Evolutionary conservation across 2,888 invertebrate species (phyloP).

Genomic region (Drosophila borealis): DNA sequence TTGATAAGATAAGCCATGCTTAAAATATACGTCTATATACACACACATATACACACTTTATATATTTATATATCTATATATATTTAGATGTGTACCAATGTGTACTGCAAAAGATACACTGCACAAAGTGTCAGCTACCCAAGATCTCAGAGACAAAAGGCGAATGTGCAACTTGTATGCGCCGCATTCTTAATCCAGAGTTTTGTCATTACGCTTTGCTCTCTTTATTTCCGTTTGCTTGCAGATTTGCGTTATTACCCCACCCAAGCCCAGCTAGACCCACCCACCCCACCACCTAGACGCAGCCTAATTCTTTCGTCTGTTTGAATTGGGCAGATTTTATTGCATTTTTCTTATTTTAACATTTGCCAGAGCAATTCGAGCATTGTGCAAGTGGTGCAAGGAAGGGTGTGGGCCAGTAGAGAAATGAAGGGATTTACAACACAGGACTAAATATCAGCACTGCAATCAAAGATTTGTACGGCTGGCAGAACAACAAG

Average conservation of each 20-base stretch:
- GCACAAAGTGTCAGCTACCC: slow-evolving; percentile 39
- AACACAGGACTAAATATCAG: slow-evolving; percentile 26
- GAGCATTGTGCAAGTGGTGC: slow-evolving; percentile 39
- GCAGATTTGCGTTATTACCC: slow-evolving; percentile 60
- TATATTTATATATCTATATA: slow-evolving; percentile 35
- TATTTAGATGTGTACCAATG: slow-evolving; percentile 18
- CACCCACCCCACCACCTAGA: not conserved
- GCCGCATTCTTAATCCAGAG: slow-evolving; percentile 75
- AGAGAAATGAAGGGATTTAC: slow-evolving; percentile 34
- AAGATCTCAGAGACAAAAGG: slow-evolving; percentile 58
- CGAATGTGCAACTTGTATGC: slow-evolving; percentile 77
- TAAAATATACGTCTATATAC: slow-evolving; percentile 74
- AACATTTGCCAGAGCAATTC: slow-evolving; percentile 42
- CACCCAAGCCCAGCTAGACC: not conserved
- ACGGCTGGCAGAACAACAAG: slow-evolving; percentile 25
- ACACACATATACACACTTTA: not conserved
- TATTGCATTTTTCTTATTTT: slow-evolving; percentile 21
- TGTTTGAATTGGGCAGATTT: slow-evolving; percentile 68
- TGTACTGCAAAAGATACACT: slow-evolving; percentile 39
- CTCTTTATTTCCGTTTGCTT: slow-evolving; percentile 57
- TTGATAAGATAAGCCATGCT: slow-evolving; percentile 79
- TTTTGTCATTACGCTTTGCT: slow-evolving; percentile 74
- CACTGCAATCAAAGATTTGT: slow-evolving; percentile 20
- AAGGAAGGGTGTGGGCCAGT: slow-evolving; percentile 23
- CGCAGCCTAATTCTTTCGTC: slow-evolving; percentile 10